Evolutionary conservation across 1,140 invertebrate genomes (phyloP), one percentile per base, ranked within the genome.

Genomic region (Apis laboriosa): DNA sequence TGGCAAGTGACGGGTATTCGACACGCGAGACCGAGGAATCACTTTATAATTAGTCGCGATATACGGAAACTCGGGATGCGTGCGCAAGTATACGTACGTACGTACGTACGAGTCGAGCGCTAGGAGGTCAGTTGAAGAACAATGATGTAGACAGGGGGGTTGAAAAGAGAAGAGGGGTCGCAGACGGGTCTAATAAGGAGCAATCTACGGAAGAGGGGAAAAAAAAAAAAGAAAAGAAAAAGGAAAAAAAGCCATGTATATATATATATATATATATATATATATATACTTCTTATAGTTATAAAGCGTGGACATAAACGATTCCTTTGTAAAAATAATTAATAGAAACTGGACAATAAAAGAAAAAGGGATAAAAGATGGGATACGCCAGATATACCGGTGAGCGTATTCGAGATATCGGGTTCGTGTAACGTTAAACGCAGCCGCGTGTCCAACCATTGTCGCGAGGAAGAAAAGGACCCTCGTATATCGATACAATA

Each of bases 11-110:
- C 77, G 73, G 80, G 49, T 77, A 84, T 89, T 70, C 76, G 77
- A 77, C 83, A 84, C 73, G 80, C 83, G 58, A 82, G 67, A 84
- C 77, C 43, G 85, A 89, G 85, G 85, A 86, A 90, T 90, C 86
- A 80, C 81, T 88, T 89, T 89, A 85, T 89, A 90, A 92, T 92
- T 92, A 92, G 89, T 85, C 86, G 81, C 89, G 77, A 89, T 88
- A 84, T 84, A 75, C 28, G 28, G 34, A 34, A 34, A 34, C 34
- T 2, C 34, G 74, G 77, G 89, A 88, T 85, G 79, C 78, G 87
- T 74, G 78, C 70, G 53, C 79, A 82, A 84, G 77, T 21, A 21
- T 60, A 60, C 74, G 74, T 85, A 51, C 55, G 63, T 85, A 75
- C 58, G 58, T 60, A 60, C 74, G 74, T 85, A 43, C 55, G 63